Base-by-base conservation (phyloP, 2,888 invertebrate genomes). In the Atethmia centrago region DNA sequence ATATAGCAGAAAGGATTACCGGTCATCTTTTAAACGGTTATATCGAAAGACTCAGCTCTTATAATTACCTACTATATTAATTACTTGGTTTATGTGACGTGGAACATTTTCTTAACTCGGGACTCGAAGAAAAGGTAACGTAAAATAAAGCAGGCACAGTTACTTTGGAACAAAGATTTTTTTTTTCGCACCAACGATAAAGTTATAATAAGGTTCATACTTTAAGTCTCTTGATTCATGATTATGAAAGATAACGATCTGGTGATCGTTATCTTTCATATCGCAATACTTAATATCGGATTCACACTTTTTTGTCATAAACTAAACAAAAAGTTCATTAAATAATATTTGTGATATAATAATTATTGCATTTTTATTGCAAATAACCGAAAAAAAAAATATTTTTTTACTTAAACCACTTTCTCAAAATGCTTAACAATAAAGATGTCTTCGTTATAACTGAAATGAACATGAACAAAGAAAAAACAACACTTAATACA, bases 401-500 rank as follows among this genome's bases (percentile, higher is more conserved):
- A 63, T 58, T 59, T 55, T n/a, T 45, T 47, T 36, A 77, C 83
- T 45, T 79, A 77, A 14, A 21, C 36, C 66, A 59, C 58, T 82
- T 71, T 67, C 49, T n/a, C 12, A 14, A n/a, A 49, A 40, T 16
- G 25, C 12, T 36, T 51, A 25, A 45, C 55, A 67, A 77, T 79
- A 79, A 79, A 79, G 53, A 77, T 82, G 79, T 79, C 79, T n/a
- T 79, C 55, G 78, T 82, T 78, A 77, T 64, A 72, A 71, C 31
- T 58, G 28, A 71, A 82, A 67, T 71, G 49, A 66, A 77, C 45
- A 45, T 45, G 25, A 71, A 71, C 53, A 66, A 79, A 67, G 36
- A 67, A 67, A 70, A 66, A 59, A 0, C 3, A 65, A 63, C 1
- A 63, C 45, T n/a, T n/a, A n/a, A 59, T 51, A 59, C n/a, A 45